A percentile compares a stretch with the other conserved stretches of the same genome.
phyloP scores from a whole-genome alignment of 35 echinoderm and acorn worm genomes.

The Diadema setosum region DNA sequence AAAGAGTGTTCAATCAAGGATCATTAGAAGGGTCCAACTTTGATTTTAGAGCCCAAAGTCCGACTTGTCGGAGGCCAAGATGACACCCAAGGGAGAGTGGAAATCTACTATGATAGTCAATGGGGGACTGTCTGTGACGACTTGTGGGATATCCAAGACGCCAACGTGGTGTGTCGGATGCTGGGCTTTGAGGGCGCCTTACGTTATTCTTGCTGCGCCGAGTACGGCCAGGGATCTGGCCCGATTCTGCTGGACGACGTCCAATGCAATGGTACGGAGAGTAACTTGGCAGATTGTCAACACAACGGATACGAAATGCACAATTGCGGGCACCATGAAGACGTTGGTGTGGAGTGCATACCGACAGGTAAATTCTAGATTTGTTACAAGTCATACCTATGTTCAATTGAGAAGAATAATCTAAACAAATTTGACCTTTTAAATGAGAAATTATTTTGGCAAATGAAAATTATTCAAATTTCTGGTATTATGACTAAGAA shows the following conservation, averaged over 20 bases:
- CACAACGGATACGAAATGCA: background rate
- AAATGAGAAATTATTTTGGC: too few species aligned
- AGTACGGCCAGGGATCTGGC: background rate
- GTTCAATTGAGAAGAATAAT: too few species aligned
- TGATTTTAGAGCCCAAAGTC: too few species aligned
- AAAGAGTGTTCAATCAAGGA: too few species aligned
- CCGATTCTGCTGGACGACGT: constrained; percentile 34
- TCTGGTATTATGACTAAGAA: background rate
- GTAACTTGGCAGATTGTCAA: constrained; percentile 23
- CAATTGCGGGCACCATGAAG: constrained; percentile 52
- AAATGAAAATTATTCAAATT: background rate
- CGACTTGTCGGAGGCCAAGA: background rate
- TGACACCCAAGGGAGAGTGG: constrained; percentile 26
- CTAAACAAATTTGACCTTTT: too few species aligned
- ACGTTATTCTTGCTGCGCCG: background rate
- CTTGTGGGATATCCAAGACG: constrained; percentile 32
- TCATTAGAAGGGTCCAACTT: too few species aligned
- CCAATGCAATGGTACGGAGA: constrained; percentile 28
- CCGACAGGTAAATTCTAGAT: too few species aligned
- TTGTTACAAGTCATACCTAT: too few species aligned
- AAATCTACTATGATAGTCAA: constrained; percentile 2
- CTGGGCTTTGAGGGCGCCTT: constrained; percentile 1
- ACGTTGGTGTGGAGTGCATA: constrained; percentile 42
- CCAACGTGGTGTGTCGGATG: constrained; percentile 37
- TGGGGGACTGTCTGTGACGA: constrained; percentile 57